Evolutionary conservation across 2,113 vertebrate species (phyloP).

Genomic region (Mastomys natalensis): DNA sequence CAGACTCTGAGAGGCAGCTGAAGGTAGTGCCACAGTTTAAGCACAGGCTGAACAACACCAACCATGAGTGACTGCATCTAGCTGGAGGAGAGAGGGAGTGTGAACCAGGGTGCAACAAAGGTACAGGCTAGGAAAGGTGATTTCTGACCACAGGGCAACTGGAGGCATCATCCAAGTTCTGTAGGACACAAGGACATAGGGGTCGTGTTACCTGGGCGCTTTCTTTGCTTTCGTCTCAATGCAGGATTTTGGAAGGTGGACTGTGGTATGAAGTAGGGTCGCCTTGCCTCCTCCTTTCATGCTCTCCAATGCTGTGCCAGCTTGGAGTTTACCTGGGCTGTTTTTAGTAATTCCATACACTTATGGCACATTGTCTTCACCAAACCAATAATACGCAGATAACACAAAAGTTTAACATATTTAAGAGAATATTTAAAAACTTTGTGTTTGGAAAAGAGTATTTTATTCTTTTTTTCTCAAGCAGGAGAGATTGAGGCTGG

Average conservation of each 20-base stretch:
- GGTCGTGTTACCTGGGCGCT: background rate
- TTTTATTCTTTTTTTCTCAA: background rate
- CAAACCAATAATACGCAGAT: constrained; percentile 85
- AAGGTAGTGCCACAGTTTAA: background rate
- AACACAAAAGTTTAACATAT: constrained; percentile 63
- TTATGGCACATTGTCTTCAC: background rate
- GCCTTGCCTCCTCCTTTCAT: constrained; percentile 38
- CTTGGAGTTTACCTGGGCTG: constrained; percentile 26
- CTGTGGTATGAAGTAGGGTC: constrained; percentile 5
- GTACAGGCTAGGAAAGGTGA: background rate
- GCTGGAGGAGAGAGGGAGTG: background rate
- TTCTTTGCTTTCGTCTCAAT: background rate
- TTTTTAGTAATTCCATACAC: constrained; percentile 78
- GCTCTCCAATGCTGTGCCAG: constrained; percentile 77
- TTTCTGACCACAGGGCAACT: rapidly evolving
- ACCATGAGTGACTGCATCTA: rapidly evolving
- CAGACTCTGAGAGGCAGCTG: background rate
- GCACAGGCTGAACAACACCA: background rate
- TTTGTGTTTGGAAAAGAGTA: background rate
- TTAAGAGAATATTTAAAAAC: constrained; percentile 48
- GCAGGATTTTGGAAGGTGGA: background rate
- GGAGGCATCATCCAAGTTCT: background rate
- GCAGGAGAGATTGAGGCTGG: background rate
- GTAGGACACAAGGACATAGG: rapidly evolving
- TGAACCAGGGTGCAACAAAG: too few relatives aligned